Percentiles rank a stretch among this genome's conserved stretches.
Evolutionary conservation across 1,140 invertebrate species (phyloP).

Genomic region (Tetramorium alpestre): DNA sequence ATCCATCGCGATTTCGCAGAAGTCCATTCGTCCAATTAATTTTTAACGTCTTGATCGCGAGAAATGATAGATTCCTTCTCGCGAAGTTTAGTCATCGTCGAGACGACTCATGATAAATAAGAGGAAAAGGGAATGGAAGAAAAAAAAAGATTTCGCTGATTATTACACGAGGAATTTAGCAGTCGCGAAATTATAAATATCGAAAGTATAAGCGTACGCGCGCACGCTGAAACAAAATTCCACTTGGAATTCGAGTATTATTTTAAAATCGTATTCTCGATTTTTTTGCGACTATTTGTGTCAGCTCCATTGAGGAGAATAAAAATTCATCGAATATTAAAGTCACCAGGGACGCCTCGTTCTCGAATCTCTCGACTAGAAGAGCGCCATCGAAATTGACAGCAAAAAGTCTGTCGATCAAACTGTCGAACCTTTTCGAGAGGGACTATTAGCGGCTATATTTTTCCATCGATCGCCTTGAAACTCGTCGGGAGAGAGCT

Average conservation of each 20-base stretch:
- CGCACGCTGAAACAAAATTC: background rate
- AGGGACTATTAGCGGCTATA: conserved; percentile 55
- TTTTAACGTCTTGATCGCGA: conserved; percentile 21
- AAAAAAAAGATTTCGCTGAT: background rate
- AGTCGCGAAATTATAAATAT: conserved; percentile 1
- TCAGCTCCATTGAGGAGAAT: conserved; percentile 2
- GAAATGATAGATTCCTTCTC: conserved; percentile 32
- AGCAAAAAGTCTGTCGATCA: conserved; percentile 58
- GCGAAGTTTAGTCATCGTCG: conserved; percentile 53
- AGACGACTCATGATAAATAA: conserved; percentile 8
- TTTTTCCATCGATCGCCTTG: conserved; percentile 50
- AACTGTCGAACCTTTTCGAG: conserved; percentile 44
- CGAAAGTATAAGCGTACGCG: background rate
- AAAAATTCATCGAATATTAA: conserved; percentile 58
- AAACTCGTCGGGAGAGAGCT: conserved; percentile 15
- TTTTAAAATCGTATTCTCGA: conserved; percentile 14
- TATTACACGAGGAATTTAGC: conserved; percentile 4
- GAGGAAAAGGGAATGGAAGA: background rate
- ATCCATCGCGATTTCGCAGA: conserved; percentile 17
- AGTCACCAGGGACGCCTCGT: conserved; percentile 23
- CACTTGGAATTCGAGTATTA: background rate
- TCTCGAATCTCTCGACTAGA: conserved; percentile 45
- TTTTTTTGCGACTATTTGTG: conserved; percentile 14
- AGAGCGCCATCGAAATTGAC: conserved; percentile 48
- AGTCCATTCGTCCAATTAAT: conserved; percentile 1